Evolutionary conservation across 1,140 invertebrate genomes (phyloP).

Genomic region (Tetraneura akinire): DNA sequence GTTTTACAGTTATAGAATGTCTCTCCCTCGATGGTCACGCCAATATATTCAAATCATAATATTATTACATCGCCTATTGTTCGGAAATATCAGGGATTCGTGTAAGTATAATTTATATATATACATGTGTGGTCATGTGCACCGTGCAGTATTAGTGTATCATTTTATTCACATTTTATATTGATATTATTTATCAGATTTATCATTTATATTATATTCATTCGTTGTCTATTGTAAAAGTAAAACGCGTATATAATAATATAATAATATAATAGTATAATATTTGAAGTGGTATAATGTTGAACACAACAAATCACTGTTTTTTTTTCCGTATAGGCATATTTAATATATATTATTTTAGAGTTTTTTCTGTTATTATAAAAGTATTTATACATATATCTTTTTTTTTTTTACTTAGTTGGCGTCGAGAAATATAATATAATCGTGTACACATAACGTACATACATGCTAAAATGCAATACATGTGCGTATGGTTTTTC

Average conservation of each 20-base stretch:
- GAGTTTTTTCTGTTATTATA: conserved; percentile 18
- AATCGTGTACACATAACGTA: not conserved
- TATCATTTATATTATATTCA: not conserved
- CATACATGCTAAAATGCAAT: not conserved
- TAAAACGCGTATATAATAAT: not conserved
- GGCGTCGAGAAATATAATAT: not conserved
- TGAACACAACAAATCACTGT: conserved; percentile 5
- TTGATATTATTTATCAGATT: too few species aligned
- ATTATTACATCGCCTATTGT: not conserved
- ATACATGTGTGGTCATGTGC: too few species aligned
- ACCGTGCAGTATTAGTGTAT: too few species aligned
- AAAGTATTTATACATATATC: not conserved
- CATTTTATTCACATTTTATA: too few species aligned
- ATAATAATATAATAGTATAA: too few species aligned
- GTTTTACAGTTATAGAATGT: not conserved
- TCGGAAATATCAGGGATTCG: not conserved
- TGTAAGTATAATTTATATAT: too few species aligned
- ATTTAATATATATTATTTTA: not conserved
- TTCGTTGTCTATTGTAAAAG: not conserved
- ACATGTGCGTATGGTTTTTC: conserved; percentile 23
- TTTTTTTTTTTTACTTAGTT: not conserved
- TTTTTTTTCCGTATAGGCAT: not conserved
- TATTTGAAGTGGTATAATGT: not conserved
- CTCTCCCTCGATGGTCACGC: not conserved
- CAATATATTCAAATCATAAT: not conserved